Evolutionary conservation across 1,140 invertebrate species (phyloP).

Genomic region (Cotesia glomerata): DNA sequence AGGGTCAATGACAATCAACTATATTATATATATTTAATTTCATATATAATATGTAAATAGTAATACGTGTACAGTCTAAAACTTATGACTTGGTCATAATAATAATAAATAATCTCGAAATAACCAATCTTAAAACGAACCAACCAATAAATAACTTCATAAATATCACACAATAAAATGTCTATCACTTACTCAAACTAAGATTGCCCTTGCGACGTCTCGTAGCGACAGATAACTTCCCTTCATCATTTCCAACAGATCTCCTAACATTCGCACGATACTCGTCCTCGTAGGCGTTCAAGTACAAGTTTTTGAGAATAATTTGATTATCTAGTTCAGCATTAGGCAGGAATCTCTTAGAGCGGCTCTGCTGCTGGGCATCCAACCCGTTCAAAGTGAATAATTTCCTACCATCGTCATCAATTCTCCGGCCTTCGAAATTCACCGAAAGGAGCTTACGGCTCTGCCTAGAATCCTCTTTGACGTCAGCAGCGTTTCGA

Average conservation of each 20-base stretch:
- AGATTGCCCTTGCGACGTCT: conserved; percentile 48
- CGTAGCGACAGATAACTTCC: conserved; percentile 39
- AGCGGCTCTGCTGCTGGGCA: conserved; percentile 38
- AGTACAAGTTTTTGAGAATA: conserved; percentile 59
- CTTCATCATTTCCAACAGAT: conserved; percentile 40
- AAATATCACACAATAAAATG: too few relatives aligned
- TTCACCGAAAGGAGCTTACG: conserved; percentile 51
- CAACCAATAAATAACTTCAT: too few relatives aligned
- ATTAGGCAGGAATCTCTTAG: conserved; percentile 50
- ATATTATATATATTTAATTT: conserved; percentile 55
- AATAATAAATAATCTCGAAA: too few relatives aligned
- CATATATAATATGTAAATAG: conserved; percentile 43
- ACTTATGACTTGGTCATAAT: too few relatives aligned
- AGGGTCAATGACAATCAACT: conserved; percentile 50
- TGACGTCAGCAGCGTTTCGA: conserved; percentile 47
- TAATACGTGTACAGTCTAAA: too few relatives aligned
- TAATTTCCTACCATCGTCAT: not conserved
- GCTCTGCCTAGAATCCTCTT: conserved; percentile 41
- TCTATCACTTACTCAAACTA: conserved; percentile 51
- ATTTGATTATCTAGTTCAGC: conserved; percentile 60
- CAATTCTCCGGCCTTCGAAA: conserved; percentile 32
- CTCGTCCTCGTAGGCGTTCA: conserved; percentile 56
- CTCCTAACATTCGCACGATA: conserved; percentile 59
- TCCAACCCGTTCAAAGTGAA: not conserved
- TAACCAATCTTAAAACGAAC: too few relatives aligned